phyloP scores from a whole-genome alignment of 92 coral and sea anemone species.

The Montipora capitata region DNA sequence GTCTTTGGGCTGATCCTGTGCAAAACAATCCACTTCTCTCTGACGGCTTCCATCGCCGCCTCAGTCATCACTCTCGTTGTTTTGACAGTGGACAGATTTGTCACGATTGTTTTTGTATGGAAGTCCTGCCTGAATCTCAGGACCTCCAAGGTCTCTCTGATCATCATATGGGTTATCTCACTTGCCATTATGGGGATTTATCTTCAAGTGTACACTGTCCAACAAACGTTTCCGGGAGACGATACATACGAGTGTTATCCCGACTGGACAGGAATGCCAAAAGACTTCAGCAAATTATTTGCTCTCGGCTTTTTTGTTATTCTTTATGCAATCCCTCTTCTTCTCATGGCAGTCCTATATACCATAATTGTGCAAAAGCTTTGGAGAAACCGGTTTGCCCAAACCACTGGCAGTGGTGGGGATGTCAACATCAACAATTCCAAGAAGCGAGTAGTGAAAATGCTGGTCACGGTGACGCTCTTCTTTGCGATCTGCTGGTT shows the following conservation, averaged over 20 bases:
- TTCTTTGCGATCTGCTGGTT: constrained; percentile 88
- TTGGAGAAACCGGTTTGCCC: constrained; percentile 73
- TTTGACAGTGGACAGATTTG: constrained; percentile 86
- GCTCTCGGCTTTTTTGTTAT: constrained; percentile 74
- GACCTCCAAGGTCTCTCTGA: constrained; percentile 79
- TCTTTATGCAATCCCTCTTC: constrained; percentile 83
- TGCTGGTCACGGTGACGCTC: constrained; percentile 82
- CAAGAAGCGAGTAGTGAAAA: constrained; percentile 88
- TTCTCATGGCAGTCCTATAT: constrained; percentile 86
- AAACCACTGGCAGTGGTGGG: constrained; percentile 57
- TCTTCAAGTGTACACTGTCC: constrained; percentile 78
- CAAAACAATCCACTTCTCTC: constrained; percentile 78
- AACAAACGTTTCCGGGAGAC: constrained; percentile 14
- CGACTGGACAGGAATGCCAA: constrained; percentile 68
- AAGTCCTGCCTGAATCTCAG: constrained; percentile 76
- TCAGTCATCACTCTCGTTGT: constrained; percentile 86
- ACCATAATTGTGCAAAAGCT: constrained; percentile 78
- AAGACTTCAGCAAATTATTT: constrained; percentile 71
- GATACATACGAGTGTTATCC: constrained; percentile 77
- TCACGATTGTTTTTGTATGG: constrained; percentile 89
- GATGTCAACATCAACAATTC: constrained; percentile 72
- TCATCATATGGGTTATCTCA: constrained; percentile 79
- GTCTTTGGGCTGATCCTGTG: constrained; percentile 83
- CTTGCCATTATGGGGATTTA: constrained; percentile 83
- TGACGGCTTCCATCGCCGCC: constrained; percentile 85